Evolutionary conservation across 2,113 vertebrate genomes (phyloP).

Genomic region (Panthera leo): DNA sequence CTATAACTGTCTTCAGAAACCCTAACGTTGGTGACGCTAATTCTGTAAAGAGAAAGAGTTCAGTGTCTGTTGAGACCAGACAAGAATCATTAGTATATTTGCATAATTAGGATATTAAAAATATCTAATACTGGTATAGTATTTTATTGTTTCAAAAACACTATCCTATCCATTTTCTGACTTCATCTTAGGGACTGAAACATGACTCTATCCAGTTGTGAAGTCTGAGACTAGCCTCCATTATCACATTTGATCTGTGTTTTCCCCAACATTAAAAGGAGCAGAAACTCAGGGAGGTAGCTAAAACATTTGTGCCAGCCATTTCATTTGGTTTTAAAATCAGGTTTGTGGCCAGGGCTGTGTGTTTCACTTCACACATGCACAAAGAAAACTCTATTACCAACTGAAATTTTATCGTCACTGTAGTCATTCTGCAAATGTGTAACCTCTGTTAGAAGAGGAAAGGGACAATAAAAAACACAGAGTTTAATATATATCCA

Average conservation of each 20-base stretch:
- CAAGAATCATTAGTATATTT: neutral
- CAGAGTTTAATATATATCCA: neutral
- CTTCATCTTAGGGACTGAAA: neutral
- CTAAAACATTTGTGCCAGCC: neutral
- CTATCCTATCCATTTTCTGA: neutral
- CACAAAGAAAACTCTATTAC: neutral
- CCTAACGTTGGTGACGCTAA: neutral
- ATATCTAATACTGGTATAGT: neutral
- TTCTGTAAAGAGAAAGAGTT: neutral
- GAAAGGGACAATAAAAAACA: neutral
- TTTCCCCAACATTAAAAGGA: neutral
- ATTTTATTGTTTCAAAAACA: neutral
- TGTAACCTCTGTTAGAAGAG: neutral
- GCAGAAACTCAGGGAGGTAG: neutral
- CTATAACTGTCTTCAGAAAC: neutral
- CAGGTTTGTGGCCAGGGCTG: neutral
- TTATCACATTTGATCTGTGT: neutral
- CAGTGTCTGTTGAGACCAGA: neutral
- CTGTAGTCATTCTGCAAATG: neutral
- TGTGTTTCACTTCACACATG: neutral
- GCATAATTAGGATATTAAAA: neutral
- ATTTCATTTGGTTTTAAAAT: conserved; percentile 51
- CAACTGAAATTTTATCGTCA: neutral
- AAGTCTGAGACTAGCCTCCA: neutral
- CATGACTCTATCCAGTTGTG: neutral